phyloP scores from a whole-genome alignment of 2,888 invertebrate genomes.

The Ochropleura plecta region DNA sequence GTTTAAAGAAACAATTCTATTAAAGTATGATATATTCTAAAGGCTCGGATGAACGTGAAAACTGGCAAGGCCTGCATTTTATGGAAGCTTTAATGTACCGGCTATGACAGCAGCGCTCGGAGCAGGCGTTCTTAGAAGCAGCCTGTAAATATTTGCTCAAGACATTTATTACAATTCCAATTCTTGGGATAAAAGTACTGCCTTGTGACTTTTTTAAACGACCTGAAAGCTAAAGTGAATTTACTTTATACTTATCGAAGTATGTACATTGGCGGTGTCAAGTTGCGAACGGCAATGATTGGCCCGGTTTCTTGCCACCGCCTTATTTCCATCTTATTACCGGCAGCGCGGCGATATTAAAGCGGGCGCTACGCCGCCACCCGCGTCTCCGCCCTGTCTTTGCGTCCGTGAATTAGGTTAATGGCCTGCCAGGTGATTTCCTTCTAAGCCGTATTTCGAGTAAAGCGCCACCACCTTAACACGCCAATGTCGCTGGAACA shows the following conservation, averaged over 20 bases:
- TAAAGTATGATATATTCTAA: constrained; percentile 27
- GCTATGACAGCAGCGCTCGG: not conserved
- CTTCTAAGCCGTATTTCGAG: constrained; percentile 87
- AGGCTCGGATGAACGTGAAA: not conserved
- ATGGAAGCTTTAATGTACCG: constrained; percentile 7
- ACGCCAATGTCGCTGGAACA: constrained; percentile 85
- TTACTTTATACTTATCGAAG: constrained; percentile 70
- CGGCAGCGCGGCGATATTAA: constrained; percentile 88
- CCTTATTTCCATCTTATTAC: constrained; percentile 91
- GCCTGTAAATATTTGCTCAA: constrained; percentile 33
- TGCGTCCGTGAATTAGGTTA: constrained; percentile 90
- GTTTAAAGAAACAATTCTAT: constrained; percentile 49
- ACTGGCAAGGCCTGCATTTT: constrained; percentile 20
- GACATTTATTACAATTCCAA: constrained; percentile 38
- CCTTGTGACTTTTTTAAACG: constrained; percentile 48
- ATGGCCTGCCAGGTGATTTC: constrained; percentile 90
- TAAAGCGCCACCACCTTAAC: constrained; percentile 83
- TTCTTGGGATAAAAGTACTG: constrained; percentile 30
- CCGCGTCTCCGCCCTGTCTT: constrained; percentile 89
- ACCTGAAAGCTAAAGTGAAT: constrained; percentile 59
- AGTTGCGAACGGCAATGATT: constrained; percentile 87
- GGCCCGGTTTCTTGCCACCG: constrained; percentile 86
- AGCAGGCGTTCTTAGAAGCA: constrained; percentile 10
- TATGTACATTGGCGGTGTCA: constrained; percentile 77
- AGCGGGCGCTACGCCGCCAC: constrained; percentile 83